Base-by-base conservation (phyloP, 2,113 vertebrate species). In the Sinocyclocheilus anophthalmus region DNA sequence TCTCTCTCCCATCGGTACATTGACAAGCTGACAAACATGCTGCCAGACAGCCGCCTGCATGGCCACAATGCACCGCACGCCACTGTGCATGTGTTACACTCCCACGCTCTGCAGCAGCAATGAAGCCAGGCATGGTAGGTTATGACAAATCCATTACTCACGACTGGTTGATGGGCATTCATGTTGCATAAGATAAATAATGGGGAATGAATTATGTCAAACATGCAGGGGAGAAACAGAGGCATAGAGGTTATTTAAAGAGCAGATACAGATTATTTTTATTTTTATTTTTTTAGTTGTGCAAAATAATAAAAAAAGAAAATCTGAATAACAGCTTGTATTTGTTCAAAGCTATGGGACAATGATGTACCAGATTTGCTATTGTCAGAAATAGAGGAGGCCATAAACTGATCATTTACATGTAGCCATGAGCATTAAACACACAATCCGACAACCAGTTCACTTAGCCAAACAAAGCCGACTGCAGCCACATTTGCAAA, bases 91-190 rank as follows among this genome's bases (percentile, higher is more conserved):
- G 83, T 39, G 9, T 26, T 82, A 75, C 42, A 79, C 83, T 39
- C 88, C 70, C 83, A 83, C 75, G 14, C 65, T 26, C 42, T 53
- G 26, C 30, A 37, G 57, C 20, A 59, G 57, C 57, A 18, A 18
- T 61, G 57, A 61, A 61, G 79, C 24, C 85, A 70, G n/a, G 84
- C 48, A 37, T 65, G 26, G 45, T 67, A 57, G 78, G 82, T 87
- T 79, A 84, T 88, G 85, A 87, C 84, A 88, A 85, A 87, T 79
- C 84, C 57, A 79, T 88, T 85, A 87, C 87, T 90, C 85, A 88
- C 63, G 42, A 65, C 79, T 45, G 67, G 22, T 81, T 83, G 13
- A 73, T 67, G 65, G 57, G 48, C 57, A 67, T 63, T 86, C 70
- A 70, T 50, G 78, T 53, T 83, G 72, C 59, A 37, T 26, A 26